phyloP scores from a whole-genome alignment of 2,888 invertebrate genomes.

The Ectropis crepuscularia region DNA sequence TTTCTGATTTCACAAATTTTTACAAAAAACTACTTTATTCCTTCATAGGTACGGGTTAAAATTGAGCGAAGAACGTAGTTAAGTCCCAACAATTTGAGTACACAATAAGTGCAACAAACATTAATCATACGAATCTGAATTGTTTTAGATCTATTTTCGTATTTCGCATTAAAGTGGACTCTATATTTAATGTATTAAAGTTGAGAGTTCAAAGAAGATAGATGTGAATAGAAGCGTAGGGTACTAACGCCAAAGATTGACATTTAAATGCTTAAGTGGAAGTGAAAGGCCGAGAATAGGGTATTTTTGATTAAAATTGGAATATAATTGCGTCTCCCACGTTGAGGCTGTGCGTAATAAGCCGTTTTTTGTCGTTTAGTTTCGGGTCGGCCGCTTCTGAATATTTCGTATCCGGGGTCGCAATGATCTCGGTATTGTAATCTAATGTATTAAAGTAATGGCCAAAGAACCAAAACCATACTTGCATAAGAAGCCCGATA shows the following conservation, averaged over 20 bases:
- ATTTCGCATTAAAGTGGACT: constrained; percentile 45
- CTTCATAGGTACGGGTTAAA: constrained; percentile 45
- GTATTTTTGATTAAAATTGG: constrained; percentile 85
- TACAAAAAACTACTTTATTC: constrained; percentile 42
- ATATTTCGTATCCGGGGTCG: constrained; percentile 68
- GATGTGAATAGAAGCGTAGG: constrained; percentile 60
- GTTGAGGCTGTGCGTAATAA: constrained; percentile 71
- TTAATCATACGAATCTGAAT: constrained; percentile 81
- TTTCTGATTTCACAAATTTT: constrained; percentile 44
- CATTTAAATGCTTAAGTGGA: constrained; percentile 84
- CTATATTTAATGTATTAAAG: constrained; percentile 42
- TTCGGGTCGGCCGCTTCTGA: constrained; percentile 61
- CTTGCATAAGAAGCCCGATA: no score
- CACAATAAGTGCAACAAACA: constrained; percentile 69
- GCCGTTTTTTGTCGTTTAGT: constrained; percentile 69
- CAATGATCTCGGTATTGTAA: constrained; percentile 31
- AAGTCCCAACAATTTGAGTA: constrained; percentile 53
- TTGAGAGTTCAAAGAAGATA: constrained; percentile 41
- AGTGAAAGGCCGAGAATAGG: constrained; percentile 80
- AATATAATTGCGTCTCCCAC: constrained; percentile 85
- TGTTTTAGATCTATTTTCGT: constrained; percentile 65
- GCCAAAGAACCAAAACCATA: background rate
- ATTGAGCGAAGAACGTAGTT: constrained; percentile 14
- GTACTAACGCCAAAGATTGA: constrained; percentile 73
- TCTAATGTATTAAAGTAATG: constrained; percentile 27